These are phyloP conservation scores for Ferdinandea cuprea DNA, from an alignment of 2,888 invertebrate genomes.

Conservation along the genomic window DNA sequence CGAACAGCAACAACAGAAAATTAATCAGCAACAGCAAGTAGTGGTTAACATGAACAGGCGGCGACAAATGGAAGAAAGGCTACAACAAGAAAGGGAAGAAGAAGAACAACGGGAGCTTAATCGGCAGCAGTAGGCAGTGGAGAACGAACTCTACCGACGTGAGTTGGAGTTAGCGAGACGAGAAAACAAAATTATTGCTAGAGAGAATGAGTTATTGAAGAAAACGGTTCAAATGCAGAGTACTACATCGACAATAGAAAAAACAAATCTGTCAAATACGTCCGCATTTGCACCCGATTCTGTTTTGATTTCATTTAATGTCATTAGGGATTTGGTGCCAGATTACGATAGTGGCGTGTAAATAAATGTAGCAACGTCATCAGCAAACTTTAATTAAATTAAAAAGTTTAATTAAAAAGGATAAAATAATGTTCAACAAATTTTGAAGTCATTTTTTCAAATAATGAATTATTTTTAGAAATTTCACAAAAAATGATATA, in stretches of 20 bases:
- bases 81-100: not conserved
- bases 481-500: too few species aligned
- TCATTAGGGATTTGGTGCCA: slow-evolving; percentile 4
- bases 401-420: too few species aligned
- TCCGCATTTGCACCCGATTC: too few species aligned
- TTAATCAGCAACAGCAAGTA: too few species aligned
- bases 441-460: too few species aligned
- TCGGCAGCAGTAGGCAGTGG: not conserved
- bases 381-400: not conserved
- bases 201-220: not conserved
- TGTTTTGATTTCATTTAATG: not conserved
- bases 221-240: not conserved
- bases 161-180: slow-evolving; percentile 1
- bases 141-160: not conserved
- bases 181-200: slow-evolving; percentile 1
- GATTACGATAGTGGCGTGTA: not conserved
- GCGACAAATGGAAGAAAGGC: not conserved
- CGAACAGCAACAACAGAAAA: too few species aligned
- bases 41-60: not conserved
- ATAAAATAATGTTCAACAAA: too few species aligned
- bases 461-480: too few species aligned
- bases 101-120: not conserved
- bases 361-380: not conserved
- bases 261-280: not conserved
- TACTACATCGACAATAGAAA: not conserved